Percentiles rank a stretch among this genome's conserved stretches.
phyloP scores from a whole-genome alignment of 2,888 invertebrate genomes.

The Conus canariensis region DNA sequence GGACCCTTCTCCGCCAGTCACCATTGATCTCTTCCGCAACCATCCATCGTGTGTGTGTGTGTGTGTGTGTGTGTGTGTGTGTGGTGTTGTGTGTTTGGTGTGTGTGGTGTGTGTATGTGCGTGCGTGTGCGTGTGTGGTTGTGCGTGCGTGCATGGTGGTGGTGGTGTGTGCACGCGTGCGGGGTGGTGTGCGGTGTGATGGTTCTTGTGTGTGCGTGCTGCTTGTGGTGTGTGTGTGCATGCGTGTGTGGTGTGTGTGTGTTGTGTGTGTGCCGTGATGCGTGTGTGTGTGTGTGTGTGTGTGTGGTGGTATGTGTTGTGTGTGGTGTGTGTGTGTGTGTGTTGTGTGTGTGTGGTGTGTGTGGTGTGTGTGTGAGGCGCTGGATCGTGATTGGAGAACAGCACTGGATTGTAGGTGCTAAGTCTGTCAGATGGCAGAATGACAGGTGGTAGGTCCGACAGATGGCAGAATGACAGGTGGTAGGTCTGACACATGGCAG shows the following conservation, averaged over 20 bases:
- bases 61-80: too few relatives aligned
- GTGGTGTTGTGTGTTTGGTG: too few relatives aligned
- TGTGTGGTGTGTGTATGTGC: neutral
- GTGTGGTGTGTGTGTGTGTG: neutral
- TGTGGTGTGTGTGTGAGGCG: too few relatives aligned
- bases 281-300: neutral
- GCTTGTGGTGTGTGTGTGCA: neutral
- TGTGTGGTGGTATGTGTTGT: neutral
- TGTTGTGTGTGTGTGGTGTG: neutral
- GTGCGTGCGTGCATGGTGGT: neutral
- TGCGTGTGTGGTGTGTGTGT: neutral
- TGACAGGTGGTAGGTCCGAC: too few relatives aligned
- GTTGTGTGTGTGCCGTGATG: neutral
- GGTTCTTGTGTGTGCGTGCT: neutral
- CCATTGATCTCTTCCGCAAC: too few relatives aligned
- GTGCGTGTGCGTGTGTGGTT: neutral
- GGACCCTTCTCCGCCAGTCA: too few relatives aligned
- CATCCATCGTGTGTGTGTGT: too few relatives aligned
- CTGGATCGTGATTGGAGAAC: too few relatives aligned
- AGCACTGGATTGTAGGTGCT: too few relatives aligned
- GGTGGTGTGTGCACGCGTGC: neutral
- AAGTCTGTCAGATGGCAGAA: too few relatives aligned
- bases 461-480: too few relatives aligned
- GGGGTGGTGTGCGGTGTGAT: neutral
- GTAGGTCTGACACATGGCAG: too few relatives aligned